These are phyloP conservation scores for Aethina tumida DNA, from an alignment of 1,140 invertebrate species.

Conservation along the genomic window DNA sequence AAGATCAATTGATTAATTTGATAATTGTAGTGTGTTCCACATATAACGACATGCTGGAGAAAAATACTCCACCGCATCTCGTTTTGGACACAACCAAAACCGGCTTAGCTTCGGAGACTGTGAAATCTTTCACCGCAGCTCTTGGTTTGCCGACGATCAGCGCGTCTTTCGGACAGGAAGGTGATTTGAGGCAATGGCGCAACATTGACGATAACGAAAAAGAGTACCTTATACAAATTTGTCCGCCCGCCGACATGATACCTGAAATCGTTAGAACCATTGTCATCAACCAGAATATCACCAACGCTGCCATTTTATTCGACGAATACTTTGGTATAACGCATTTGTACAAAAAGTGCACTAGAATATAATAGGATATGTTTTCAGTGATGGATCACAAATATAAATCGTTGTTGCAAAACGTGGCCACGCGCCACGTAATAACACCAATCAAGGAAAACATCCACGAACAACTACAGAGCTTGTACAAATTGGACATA, in stretches of 20 bases:
- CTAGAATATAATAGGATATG: constrained; percentile 6
- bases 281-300: constrained; percentile 71
- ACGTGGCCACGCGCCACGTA: constrained; percentile 77
- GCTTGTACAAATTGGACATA: constrained; percentile 69
- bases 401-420: constrained; percentile 78
- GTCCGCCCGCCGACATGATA: constrained; percentile 73
- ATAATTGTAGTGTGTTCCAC: constrained; percentile 52
- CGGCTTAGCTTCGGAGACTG: constrained; percentile 66
- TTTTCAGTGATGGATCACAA: constrained; percentile 79
- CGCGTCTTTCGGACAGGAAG: constrained; percentile 71
- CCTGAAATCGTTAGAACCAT: constrained; percentile 72
- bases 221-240: constrained; percentile 62
- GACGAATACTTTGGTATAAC: constrained; percentile 72
- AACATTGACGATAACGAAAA: constrained; percentile 55
- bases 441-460: constrained; percentile 54
- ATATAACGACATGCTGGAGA: constrained; percentile 51
- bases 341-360: background rate
- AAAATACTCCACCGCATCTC: constrained; percentile 58
- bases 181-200: constrained; percentile 71
- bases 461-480: constrained; percentile 54
- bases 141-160: constrained; percentile 73
- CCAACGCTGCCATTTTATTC: constrained; percentile 83
- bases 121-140: constrained; percentile 69
- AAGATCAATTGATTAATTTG: constrained; percentile 9
- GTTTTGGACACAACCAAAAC: constrained; percentile 69